Base-by-base conservation (phyloP, 2,888 invertebrate species). In the Ennomos erosarius region DNA sequence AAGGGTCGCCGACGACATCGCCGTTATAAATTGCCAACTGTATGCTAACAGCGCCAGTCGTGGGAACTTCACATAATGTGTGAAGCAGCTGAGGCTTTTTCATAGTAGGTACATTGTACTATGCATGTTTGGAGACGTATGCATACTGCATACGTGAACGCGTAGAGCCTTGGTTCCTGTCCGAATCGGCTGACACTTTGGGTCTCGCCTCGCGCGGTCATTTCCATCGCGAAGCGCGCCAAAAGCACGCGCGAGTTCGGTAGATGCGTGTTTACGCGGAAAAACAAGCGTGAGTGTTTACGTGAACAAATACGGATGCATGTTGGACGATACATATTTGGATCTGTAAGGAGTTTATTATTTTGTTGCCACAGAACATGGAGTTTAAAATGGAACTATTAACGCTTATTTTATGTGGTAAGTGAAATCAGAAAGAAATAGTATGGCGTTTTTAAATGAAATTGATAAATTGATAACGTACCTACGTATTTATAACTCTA, bases 201-300 rank as follows among this genome's bases (percentile, higher is more conserved):
- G 36, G 16, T 51, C 43, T 55, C 48, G 69, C 65, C 68, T 64
- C 68, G 67, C 65, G 70, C 64, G 64, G 71, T 78, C 84, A 88
- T 82, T 89, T 78, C 79, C 81, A 80, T 75, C 84, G 85, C 79
- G 85, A 79, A 77, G 79, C 88, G 87, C 84, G 84, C 75, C 71
- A 76, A 79, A 82, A 80, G 78, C 82, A 86, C 82, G 88, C 87
- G 88, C 82, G 74, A 71, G 76, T 76, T 77, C 73, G 73, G 68
- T 62, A 52, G 58, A 65, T 68, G 70, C 62, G 65, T 64, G 69
- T 71, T 67, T 64, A 62, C 77, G 81, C 80, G 79, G 75, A 69
- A 74, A 74, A 69, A 71, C 64, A 66, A 65, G 62, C 26, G 55
- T 70, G 71, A 78, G 79, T 80, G 79, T 79, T 77, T 70, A 77